These are phyloP conservation scores for Chrysotoxum bicinctum DNA, from an alignment of 2,888 invertebrate species.

Conservation along the genomic window DNA sequence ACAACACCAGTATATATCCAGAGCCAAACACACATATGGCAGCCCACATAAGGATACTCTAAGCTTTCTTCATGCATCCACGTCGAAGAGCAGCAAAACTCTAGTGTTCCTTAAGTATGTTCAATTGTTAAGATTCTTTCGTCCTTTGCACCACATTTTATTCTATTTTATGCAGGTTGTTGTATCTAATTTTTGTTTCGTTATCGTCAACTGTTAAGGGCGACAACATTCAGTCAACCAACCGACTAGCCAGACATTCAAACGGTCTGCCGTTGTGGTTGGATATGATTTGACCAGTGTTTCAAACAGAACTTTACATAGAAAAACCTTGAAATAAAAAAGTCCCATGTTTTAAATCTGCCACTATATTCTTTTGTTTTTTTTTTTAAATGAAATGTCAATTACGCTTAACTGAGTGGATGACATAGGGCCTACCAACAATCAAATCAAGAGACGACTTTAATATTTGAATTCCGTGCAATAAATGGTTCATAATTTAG, in stretches of 20 bases:
- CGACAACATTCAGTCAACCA: conserved; percentile 12
- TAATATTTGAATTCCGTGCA: no score
- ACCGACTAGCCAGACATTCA: background rate
- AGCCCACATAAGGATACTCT: conserved; percentile 25
- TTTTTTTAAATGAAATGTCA: no score
- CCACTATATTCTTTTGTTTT: no score
- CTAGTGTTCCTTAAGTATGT: conserved; percentile 40
- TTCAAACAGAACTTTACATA: background rate
- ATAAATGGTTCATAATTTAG: no score
- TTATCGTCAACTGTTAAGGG: conserved; percentile 27
- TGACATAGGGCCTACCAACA: no score
- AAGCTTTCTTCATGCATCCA: conserved; percentile 43
- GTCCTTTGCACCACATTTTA: conserved; percentile 52
- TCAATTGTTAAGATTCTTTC: conserved; percentile 56
- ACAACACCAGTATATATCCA: conserved; percentile 1
- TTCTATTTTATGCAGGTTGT: conserved; percentile 56
- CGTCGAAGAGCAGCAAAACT: background rate
- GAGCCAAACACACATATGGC: conserved; percentile 11
- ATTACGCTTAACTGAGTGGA: no score
- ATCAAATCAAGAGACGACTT: no score
- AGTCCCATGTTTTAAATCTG: no score
- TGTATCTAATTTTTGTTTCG: conserved; percentile 50
- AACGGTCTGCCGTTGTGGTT: conserved; percentile 26
- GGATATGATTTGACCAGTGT: background rate
- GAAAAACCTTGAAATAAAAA: background rate